Conservation (phyloP, 2,888 invertebrate genomes). For the Xanthorhoe designata region DNA sequence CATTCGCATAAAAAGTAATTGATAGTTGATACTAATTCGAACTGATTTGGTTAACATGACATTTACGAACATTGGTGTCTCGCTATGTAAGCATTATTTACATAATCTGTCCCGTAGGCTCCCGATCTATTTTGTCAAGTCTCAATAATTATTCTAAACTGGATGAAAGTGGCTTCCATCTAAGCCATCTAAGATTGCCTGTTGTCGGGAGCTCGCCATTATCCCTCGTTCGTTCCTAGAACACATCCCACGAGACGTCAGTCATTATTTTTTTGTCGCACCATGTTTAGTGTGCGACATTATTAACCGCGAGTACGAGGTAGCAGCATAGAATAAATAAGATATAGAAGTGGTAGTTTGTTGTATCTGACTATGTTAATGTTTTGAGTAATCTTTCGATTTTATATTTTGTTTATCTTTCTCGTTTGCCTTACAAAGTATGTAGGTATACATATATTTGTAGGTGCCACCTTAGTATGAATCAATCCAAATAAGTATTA, state of each 20-base stretch:
- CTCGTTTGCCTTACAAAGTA: neutral
- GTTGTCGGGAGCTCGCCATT: conserved; percentile 25
- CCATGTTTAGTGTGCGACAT: conserved; percentile 37
- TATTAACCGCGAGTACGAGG: conserved; percentile 31
- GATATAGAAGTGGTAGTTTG: conserved; percentile 8
- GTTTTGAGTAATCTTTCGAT: neutral
- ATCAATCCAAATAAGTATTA: neutral
- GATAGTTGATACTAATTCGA: conserved; percentile 34
- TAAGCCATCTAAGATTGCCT: conserved; percentile 18
- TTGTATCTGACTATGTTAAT: neutral
- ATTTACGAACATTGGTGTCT: conserved; percentile 28
- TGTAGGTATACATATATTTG: no score
- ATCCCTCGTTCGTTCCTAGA: conserved; percentile 35
- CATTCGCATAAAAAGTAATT: conserved; percentile 40
- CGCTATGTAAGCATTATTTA: conserved; percentile 4
- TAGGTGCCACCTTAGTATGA: neutral
- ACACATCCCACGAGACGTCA: conserved; percentile 34
- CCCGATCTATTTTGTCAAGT: conserved; percentile 3
- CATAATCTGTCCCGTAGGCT: conserved; percentile 9
- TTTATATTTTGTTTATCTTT: neutral
- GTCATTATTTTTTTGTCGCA: conserved; percentile 39
- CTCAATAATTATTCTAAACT: conserved; percentile 13
- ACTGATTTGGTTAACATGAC: conserved; percentile 34
- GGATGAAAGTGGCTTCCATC: conserved; percentile 10
- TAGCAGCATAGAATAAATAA: conserved; percentile 8